Evolutionary conservation across 1,140 invertebrate species (phyloP).

Genomic region (Homalodisca vitripennis): DNA sequence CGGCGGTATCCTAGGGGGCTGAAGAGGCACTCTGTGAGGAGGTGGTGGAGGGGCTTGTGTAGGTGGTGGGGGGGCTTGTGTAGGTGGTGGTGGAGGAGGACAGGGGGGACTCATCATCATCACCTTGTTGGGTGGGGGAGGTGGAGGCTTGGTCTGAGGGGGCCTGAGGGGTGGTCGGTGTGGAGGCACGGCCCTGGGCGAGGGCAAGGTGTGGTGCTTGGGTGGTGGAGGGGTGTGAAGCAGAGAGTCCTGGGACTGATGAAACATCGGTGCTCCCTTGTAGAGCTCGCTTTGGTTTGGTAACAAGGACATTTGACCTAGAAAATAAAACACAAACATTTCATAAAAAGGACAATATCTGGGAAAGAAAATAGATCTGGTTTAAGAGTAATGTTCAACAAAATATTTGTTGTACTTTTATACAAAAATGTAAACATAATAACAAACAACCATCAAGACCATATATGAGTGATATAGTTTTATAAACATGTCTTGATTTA

Average conservation of each 20-base stretch:
- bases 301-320: conserved; percentile 7
- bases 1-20: conserved; percentile 33
- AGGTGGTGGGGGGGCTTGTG: conserved; percentile 42
- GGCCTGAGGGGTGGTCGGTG: conserved; percentile 48
- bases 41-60: conserved; percentile 44
- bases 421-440: too few relatives aligned
- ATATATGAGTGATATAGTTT: too few relatives aligned
- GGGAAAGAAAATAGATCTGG: too few relatives aligned
- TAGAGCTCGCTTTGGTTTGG: conserved; percentile 25
- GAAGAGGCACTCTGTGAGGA: conserved; percentile 45
- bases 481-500: too few relatives aligned
- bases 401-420: too few relatives aligned
- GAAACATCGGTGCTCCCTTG: conserved; percentile 48
- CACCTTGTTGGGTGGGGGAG: conserved; percentile 40
- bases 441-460: too few relatives aligned
- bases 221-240: conserved; percentile 39
- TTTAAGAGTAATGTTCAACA: too few relatives aligned
- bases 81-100: conserved; percentile 44
- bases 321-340: background rate
- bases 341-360: background rate
- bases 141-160: conserved; percentile 46
- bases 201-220: conserved; percentile 25
- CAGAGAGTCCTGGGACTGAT: conserved; percentile 55
- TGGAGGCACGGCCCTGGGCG: conserved; percentile 38
- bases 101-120: conserved; percentile 49